These are phyloP conservation scores for Trachythela sp. DNA, from an alignment of 64 coral and sea anemone species.

Conservation along the genomic window DNA sequence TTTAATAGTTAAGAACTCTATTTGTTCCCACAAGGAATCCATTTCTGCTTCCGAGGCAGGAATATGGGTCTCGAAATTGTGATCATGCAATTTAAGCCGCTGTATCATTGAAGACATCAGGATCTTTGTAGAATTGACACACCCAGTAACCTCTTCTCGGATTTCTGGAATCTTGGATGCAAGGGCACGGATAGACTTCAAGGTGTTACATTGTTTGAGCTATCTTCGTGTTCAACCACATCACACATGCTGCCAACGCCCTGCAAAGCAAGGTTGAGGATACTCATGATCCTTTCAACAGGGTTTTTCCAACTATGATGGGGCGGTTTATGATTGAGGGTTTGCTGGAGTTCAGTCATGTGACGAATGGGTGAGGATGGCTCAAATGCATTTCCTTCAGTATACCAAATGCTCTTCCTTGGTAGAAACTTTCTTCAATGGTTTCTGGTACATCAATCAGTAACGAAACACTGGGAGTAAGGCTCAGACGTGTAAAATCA, in stretches of 20 bases:
- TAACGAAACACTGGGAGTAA: conserved; percentile 36
- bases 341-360: too few species aligned
- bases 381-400: conserved; percentile 45
- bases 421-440: conserved; percentile 33
- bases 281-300: conserved; percentile 52
- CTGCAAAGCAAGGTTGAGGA: conserved; percentile 34
- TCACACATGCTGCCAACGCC: too few species aligned
- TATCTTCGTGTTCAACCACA: background rate
- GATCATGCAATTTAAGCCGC: background rate
- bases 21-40: background rate
- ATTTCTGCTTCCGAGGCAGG: background rate
- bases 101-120: background rate
- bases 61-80: background rate
- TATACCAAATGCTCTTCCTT: background rate
- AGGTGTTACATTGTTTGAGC: background rate
- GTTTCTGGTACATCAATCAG: too few species aligned
- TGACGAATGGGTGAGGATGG: conserved; percentile 1
- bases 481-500: background rate
- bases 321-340: conserved; percentile 5
- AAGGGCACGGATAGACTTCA: background rate
- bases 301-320: conserved; percentile 40
- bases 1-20: too few species aligned
- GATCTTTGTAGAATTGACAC: background rate
- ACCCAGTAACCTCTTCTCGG: background rate
- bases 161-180: background rate